Evolutionary conservation across 2,113 vertebrate species (phyloP), one percentile per base, ranked within the genome.

Genomic region (Sinosuthora webbiana): DNA sequence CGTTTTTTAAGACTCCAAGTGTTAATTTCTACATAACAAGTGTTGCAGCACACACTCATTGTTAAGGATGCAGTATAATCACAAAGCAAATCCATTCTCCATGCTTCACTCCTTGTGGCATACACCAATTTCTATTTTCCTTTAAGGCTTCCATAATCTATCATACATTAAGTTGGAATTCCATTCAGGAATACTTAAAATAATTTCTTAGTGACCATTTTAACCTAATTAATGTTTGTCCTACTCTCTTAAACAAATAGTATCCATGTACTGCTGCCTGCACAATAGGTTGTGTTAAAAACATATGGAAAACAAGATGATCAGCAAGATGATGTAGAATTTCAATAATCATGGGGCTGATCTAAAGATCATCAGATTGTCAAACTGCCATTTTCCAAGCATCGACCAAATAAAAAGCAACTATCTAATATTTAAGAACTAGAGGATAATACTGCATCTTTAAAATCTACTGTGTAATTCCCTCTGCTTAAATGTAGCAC

Each of bases 1-100:
- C 10, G 59, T 44, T 92, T 95, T 95, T 95, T 59, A 94, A 94
- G 93, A 96, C 83, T 96, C 96, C 93, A 95, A 96, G 96, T 94
- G 97, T 98, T 98, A 97, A 97, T 95, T 92, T 94, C 95, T 97
- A 95, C 83, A 94, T 3, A 45, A 88, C 7, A 84, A 97, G 97
- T 95, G 97, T 85, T 91, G 90, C 88, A 97, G 97, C 95, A 98
- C 94, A 45, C 94, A 94, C 89, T 97, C 92, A 92, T 94, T 95
- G 97, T 97, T 97, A 98, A 97, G 96, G 97, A 98, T 97, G 97
- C 97, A 97, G 97, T 97, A 97, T 93, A 97, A 97, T 95, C 96
- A 96, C 96, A 97, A 93, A 96, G 75, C 94, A 97, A 94, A n/a
- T 55, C 81, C 83, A 88, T 75, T 88, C 60, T 83, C 65, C 91